Evolutionary conservation across 2,888 invertebrate genomes (phyloP).

Genomic region (Danaus chrysippus): DNA sequence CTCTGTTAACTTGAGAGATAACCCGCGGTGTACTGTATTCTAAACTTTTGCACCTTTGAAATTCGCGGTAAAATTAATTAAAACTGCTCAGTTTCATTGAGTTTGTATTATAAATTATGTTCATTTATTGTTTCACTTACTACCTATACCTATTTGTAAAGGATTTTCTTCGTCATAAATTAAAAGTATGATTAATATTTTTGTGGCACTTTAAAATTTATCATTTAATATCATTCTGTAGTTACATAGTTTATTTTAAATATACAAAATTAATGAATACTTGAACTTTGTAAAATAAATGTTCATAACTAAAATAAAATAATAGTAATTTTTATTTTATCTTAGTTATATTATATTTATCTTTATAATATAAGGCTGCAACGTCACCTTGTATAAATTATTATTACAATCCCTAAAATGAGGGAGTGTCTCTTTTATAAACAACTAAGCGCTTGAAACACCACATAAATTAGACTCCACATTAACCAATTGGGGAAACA

Average conservation of each 20-base stretch:
- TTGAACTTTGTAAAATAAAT: too few species aligned
- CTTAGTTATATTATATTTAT: too few species aligned
- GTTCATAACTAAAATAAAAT: too few species aligned
- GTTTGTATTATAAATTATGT: constrained; percentile 6
- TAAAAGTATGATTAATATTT: too few species aligned
- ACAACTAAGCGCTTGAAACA: not conserved
- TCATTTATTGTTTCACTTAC: not conserved
- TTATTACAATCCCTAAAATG: not conserved
- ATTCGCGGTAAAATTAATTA: constrained; percentile 21
- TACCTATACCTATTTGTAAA: not conserved
- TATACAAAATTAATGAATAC: too few species aligned
- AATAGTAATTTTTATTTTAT: too few species aligned
- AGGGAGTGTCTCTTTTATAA: not conserved
- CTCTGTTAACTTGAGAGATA: not conserved
- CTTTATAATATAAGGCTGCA: not conserved
- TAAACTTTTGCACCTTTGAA: constrained; percentile 12
- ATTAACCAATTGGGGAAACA: constrained; percentile 23
- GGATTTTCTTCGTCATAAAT: not conserved
- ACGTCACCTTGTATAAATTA: not conserved
- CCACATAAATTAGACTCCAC: constrained; percentile 22
- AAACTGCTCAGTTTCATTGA: constrained; percentile 14
- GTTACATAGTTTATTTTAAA: too few species aligned
- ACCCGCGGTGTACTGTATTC: constrained; percentile 15
- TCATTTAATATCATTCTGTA: too few species aligned
- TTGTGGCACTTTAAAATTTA: too few species aligned